These are phyloP conservation scores for Triplophysa bombifrons DNA, from an alignment of 2,797 vertebrate species.

Conservation along the genomic window DNA sequence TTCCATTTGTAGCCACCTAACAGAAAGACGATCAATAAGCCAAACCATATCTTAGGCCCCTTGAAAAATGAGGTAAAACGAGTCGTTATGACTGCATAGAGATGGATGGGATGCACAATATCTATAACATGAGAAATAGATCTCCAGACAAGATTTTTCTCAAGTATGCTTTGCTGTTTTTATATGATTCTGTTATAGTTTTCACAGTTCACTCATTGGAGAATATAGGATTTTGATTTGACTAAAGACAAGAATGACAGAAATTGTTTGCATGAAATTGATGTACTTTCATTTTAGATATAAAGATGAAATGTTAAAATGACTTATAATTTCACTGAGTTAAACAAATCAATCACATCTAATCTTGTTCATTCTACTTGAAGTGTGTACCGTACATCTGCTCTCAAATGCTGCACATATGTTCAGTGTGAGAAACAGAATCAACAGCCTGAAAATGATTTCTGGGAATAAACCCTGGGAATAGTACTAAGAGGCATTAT, in stretches of 20 bases:
- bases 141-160: background rate
- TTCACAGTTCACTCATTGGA: background rate
- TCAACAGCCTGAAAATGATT: background rate
- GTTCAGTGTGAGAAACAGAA: background rate
- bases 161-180: background rate
- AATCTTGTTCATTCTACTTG: background rate
- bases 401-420: background rate
- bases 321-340: background rate
- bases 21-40: slow-evolving; percentile 72
- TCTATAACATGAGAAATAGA: slow-evolving; percentile 9
- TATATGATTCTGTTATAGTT: background rate
- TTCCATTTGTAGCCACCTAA: slow-evolving; percentile 74
- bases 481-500: background rate
- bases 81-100: slow-evolving; percentile 63
- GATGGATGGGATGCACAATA: slow-evolving; percentile 58
- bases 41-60: slow-evolving; percentile 74
- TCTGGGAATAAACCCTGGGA: background rate
- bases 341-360: background rate
- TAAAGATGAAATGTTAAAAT: background rate
- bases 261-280: background rate
- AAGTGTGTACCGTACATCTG: background rate
- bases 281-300: background rate
- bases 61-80: slow-evolving; percentile 72
- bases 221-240: background rate
- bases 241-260: background rate